Conservation (phyloP, 1,140 invertebrate species). For the Hycleus phaleratus region DNA sequence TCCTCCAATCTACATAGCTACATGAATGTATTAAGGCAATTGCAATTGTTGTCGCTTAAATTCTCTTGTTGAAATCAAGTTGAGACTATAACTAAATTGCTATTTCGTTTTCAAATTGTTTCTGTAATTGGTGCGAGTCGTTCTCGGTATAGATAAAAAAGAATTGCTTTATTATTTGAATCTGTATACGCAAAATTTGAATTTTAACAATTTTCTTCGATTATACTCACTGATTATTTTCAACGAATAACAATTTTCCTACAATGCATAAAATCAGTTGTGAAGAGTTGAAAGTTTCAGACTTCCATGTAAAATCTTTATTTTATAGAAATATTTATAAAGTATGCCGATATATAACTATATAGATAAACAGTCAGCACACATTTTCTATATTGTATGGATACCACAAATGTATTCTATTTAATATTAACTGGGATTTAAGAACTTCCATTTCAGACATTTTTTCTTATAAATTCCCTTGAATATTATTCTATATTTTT, state of each 20-base stretch:
- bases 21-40: slow-evolving; percentile 11
- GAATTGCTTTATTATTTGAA: not conserved
- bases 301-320: not conserved
- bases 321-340: slow-evolving; percentile 12
- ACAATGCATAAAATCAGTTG: too few species aligned
- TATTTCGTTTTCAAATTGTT: slow-evolving; percentile 18
- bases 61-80: slow-evolving; percentile 15
- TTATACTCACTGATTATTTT: too few species aligned
- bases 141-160: not conserved
- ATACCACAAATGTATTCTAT: slow-evolving; percentile 15
- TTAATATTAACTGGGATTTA: slow-evolving; percentile 23
- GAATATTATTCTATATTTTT: slow-evolving; percentile 12
- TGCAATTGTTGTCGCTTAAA: slow-evolving; percentile 12
- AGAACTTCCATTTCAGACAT: slow-evolving; percentile 8
- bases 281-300: too few species aligned
- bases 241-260: too few species aligned
- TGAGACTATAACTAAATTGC: slow-evolving; percentile 11
- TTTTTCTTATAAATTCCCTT: slow-evolving; percentile 21
- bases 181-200: too few species aligned
- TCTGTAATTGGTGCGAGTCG: slow-evolving; percentile 14
- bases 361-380: not conserved
- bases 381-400: not conserved
- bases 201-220: too few species aligned
- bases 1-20: not conserved
- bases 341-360: not conserved